Base-by-base conservation (phyloP, 2,113 vertebrate species). In the Centrocercus urophasianus region DNA sequence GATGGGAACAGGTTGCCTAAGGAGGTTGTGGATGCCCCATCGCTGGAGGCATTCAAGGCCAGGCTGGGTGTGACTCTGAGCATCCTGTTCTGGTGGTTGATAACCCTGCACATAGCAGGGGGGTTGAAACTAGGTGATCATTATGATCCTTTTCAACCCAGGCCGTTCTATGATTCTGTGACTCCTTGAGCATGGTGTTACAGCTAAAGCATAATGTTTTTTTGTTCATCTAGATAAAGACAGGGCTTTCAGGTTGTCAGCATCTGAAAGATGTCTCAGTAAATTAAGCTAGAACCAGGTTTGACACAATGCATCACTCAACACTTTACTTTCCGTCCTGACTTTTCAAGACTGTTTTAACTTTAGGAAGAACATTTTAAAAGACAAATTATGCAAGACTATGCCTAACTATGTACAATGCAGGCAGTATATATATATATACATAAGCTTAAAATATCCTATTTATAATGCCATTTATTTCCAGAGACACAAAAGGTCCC, bases 271-370 rank as follows among this genome's bases (percentile, higher is more conserved):
- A 76, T 59, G 32, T 61, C 67, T 65, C 72, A 65, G 59, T 50
- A 72, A 94, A 87, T 92, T 83, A 61, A 85, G 24, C 50, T 74
- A 59, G 21, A 86, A 52, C 28, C 59, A 60, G 38, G 38, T 74
- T 86, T 64, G 48, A 74, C 72, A 63, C 6, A 20, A 38, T 54
- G 25, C 42, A 74, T 64, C 73, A 13, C 8, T 92, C 27, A 75
- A 64, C 64, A 30, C 81, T 67, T 91, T 92, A 72, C 40, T 83
- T 77, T 96, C 81, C 76, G 57, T 95, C 90, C 34, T 80, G 59
- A 82, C 42, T 79, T 96, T 54, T 11, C 47, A 66, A 81, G 91
- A 63, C 34, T 2, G 38, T 72, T 28, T 52, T 38, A 20, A 78
- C 48, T 80, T 60, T 76, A 65, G 66, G 81, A 47, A 92, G 72